These are phyloP conservation scores for Meiosimyza decipiens DNA, from an alignment of 2,888 invertebrate genomes.

Conservation along the genomic window DNA sequence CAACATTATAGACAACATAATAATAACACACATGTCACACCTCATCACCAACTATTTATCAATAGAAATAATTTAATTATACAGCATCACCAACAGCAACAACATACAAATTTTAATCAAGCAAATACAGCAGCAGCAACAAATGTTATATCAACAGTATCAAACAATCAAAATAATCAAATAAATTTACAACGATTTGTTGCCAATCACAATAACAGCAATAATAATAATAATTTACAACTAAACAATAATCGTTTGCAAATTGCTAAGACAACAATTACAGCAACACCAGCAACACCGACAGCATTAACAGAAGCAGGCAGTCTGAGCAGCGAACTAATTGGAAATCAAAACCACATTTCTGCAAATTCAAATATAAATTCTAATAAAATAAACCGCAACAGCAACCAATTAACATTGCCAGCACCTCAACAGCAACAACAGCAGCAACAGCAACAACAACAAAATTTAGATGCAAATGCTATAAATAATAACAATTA, in stretches of 20 bases:
- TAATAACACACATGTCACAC: conserved; percentile 38
- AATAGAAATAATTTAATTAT: conserved; percentile 61
- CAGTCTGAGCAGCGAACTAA: conserved; percentile 49
- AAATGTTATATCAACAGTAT: conserved; percentile 47
- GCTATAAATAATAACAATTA: conserved; percentile 58
- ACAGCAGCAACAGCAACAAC: conserved; percentile 40
- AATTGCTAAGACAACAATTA: conserved; percentile 63
- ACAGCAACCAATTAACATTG: conserved; percentile 43
- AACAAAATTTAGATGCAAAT: conserved; percentile 57
- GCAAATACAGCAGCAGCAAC: conserved; percentile 51
- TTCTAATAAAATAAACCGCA: conserved; percentile 57
- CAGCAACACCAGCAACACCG: conserved; percentile 51
- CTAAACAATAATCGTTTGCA: conserved; percentile 60
- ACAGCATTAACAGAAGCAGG: conserved; percentile 45
- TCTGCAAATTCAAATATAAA: conserved; percentile 56
- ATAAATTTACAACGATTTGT: conserved; percentile 63
- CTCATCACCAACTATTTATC: conserved; percentile 52
- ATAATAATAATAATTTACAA: conserved; percentile 48
- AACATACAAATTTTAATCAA: conserved; percentile 49
- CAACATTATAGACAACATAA: conserved; percentile 55
- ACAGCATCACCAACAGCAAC: conserved; percentile 60
- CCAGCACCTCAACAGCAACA: conserved; percentile 43
- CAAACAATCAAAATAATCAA: conserved; percentile 57
- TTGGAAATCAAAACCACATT: conserved; percentile 59
- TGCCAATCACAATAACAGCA: conserved; percentile 56